Evolutionary conservation across 2,113 vertebrate genomes (phyloP), one percentile per base, ranked within the genome.

Genomic region (Pimephales promelas): DNA sequence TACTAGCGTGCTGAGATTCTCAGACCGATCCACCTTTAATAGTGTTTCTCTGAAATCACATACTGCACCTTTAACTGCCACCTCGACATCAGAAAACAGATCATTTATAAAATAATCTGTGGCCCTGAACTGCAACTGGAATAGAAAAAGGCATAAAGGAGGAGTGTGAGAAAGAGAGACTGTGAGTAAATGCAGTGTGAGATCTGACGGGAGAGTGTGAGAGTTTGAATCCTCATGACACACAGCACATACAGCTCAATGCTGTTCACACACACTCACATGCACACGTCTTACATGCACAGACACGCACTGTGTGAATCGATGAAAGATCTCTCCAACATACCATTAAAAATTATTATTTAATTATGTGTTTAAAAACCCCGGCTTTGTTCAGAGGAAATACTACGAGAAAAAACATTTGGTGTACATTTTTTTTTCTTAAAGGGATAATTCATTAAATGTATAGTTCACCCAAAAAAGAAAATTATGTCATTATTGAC

Each of bases 181-280:
- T 20, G 84, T 86, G 85, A 94, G 90, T 90, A 88, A 90, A 92
- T 88, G 84, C 86, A 81, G 90, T 91, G 90, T 85, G 91, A 93
- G 85, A 92, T 93, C 86, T 92, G 87, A 91, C 90, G 85, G 64
- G 84, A 52, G 47, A 84, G 82, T 91, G 91, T 86, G 89, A 91
- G 88, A 82, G 87, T 89, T 87, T 85, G 86, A 84, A 81, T 83
- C 86, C 86, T 73, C 57, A 43, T 54, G 78, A 81, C 10, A 40
- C 52, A 70, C 54, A 76, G 5, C 61, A 66, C 62, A 66, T 18
- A 73, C 77, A 73, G 26, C 8, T 83, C 82, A 76, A n/a, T 57
- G 75, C 57, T 71, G 79, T 76, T 81, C 64, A 61, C 84, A 43
- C 59, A 43, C 52, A 54, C 18, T 1, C 49, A 54, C 49, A 52